Evolutionary conservation across 2,888 invertebrate species (phyloP), one percentile per base, ranked within the genome.

Genomic region (Ichneumoninae sp.): DNA sequence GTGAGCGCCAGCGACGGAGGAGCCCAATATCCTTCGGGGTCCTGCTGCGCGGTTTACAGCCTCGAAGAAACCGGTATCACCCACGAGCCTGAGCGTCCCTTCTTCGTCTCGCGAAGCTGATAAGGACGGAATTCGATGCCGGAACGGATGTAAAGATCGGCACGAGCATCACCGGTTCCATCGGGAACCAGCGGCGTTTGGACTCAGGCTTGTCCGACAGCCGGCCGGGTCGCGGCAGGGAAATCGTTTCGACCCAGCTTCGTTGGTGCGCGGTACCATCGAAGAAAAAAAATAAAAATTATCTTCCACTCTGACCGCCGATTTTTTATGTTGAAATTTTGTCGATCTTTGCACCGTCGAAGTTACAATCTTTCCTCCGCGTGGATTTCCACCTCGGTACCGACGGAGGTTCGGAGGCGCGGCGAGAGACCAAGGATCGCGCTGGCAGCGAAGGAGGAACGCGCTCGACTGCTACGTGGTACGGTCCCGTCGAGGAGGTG

Each of bases 381-480:
- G 16, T 30, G 44, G 33, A 63, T 63, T 63, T 63, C n/a, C 13
- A 63, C 63, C 30, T 16, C 63, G 16, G 16, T 33, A 7, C 63
- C 33, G 63, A 63, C n/a, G 63, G 33, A n/a, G 30, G 4, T 26
- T 26, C 22, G 52, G 75, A 52, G 65, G 47, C 52, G 76, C 82
- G 57, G 30, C 30, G 30, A 30, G 78, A 60, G 60, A 82, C 75
- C 13, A 54, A 30, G 33, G 68, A n/a, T 40, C 68, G 74, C 82
- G 83, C 86, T 86, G 81, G 83, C 87, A 83, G 81, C 81, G 83
- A 87, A 85, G 87, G 83, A 86, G 85, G 87, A 87, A 86, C 87
- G 85, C 87, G 86, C 83, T 85, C 85, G 86, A 87, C 87, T 87
- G 86, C 85, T 81, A 83, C 76, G 83, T 80, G 83, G 83, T 84